A percentile compares a stretch with the other conserved stretches of the same genome.
These are phyloP conservation scores for Clanis bilineata DNA, from an alignment of 2,888 invertebrate genomes.

Conservation along the genomic window DNA sequence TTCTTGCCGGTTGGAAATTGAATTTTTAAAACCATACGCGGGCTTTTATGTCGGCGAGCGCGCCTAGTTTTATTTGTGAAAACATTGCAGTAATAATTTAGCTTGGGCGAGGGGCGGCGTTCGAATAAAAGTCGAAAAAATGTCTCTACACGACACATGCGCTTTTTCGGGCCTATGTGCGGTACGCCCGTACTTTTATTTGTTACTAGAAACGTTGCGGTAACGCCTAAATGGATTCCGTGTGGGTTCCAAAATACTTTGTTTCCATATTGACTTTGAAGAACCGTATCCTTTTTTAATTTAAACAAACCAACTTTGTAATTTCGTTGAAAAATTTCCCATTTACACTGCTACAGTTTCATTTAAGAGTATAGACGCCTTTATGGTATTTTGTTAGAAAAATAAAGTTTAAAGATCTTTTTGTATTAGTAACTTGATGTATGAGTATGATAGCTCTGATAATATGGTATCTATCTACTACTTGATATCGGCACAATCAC, in stretches of 20 bases:
- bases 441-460: no score
- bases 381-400: no score
- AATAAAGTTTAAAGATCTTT: no score
- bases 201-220: constrained; percentile 35
- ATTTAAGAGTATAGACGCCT: neutral
- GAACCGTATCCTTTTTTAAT: constrained; percentile 33
- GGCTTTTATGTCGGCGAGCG: constrained; percentile 38
- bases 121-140: constrained; percentile 42
- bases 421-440: no score
- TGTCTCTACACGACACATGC: constrained; percentile 33
- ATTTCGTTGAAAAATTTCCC: neutral
- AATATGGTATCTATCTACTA: no score
- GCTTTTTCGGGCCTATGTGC: constrained; percentile 32
- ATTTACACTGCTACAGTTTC: no score
- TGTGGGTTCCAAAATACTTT: constrained; percentile 47
- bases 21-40: constrained; percentile 51
- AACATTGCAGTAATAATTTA: constrained; percentile 57
- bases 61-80: constrained; percentile 46
- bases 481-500: no score
- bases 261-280: constrained; percentile 46
- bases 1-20: constrained; percentile 43
- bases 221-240: constrained; percentile 49
- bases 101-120: constrained; percentile 32
- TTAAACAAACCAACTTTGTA: constrained; percentile 14
- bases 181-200: constrained; percentile 33